A percentile compares a stretch with the other conserved stretches of the same genome.
Conservation (phyloP, 2,113 vertebrate genomes). For the Alethe diademata region DNA sequence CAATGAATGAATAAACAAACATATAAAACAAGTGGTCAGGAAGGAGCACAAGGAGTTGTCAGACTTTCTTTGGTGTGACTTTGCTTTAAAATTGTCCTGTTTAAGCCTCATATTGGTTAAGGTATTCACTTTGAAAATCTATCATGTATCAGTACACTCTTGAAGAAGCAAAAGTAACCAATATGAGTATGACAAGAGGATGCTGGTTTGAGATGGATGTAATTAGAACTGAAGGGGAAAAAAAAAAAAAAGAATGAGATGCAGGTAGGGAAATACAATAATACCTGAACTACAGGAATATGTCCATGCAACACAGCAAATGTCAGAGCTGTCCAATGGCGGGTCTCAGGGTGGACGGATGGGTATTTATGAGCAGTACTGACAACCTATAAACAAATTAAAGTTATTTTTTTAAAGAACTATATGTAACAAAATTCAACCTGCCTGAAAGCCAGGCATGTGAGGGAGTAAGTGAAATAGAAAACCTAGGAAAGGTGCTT, state of each 20-base stretch:
- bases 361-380: constrained; percentile 97
- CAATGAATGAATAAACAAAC: constrained; percentile 61
- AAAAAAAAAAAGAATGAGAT: constrained; percentile 61
- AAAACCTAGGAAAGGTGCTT: constrained; percentile 17
- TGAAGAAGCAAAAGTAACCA: constrained; percentile 70
- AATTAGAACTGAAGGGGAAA: constrained; percentile 55
- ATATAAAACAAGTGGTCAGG: constrained; percentile 57
- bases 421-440: constrained; percentile 57
- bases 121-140: background rate
- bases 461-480: background rate
- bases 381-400: constrained; percentile 92
- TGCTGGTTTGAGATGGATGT: constrained; percentile 65
- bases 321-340: constrained; percentile 98
- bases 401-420: constrained; percentile 74
- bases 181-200: constrained; percentile 69
- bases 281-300: constrained; percentile 98
- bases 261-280: constrained; percentile 75
- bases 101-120: constrained; percentile 75
- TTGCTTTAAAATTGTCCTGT: constrained; percentile 42
- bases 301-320: constrained; percentile 99
- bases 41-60: constrained; percentile 63
- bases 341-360: constrained; percentile 97
- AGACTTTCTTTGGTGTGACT: constrained; percentile 51
- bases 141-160: constrained; percentile 57
- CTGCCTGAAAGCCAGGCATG: constrained; percentile 49